These are phyloP conservation scores for Amphilophus citrinellus DNA, from an alignment of 2,113 vertebrate species.

Conservation along the genomic window DNA sequence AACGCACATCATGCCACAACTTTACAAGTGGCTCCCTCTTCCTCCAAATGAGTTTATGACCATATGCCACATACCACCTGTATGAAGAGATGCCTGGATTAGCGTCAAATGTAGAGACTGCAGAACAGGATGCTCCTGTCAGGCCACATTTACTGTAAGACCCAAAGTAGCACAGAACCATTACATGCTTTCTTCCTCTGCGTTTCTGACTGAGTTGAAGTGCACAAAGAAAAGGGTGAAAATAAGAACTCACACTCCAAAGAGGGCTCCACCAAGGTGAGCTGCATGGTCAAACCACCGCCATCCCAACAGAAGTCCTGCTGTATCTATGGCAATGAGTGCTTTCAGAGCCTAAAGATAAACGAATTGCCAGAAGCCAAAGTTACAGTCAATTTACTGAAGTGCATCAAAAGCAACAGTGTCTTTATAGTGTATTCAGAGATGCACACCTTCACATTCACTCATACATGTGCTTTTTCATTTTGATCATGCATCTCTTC, in stretches of 20 bases:
- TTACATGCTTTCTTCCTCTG: neutral
- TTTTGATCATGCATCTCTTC: constrained; percentile 42
- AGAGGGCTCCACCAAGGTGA: constrained; percentile 94
- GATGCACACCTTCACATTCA: constrained; percentile 54
- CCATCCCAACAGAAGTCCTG: constrained; percentile 92
- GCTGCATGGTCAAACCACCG: constrained; percentile 95
- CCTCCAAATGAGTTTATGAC: constrained; percentile 95
- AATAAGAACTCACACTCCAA: constrained; percentile 89
- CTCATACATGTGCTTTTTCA: constrained; percentile 29
- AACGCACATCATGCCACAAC: constrained; percentile 89
- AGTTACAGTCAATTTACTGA: neutral
- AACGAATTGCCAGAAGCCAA: neutral
- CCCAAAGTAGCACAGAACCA: neutral
- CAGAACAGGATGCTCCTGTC: neutral
- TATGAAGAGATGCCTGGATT: constrained; percentile 14
- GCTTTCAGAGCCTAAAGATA: constrained; percentile 89
- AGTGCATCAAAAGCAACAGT: neutral
- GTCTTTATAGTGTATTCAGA: neutral
- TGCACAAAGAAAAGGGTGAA: neutral
- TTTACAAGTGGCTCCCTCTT: constrained; percentile 94
- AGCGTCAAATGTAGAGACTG: neutral
- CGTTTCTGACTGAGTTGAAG: neutral
- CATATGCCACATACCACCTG: constrained; percentile 92
- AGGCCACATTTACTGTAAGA: neutral
- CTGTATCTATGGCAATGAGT: constrained; percentile 90